Conservation (phyloP, 2,113 vertebrate genomes). For the Peromyscus maniculatus region DNA sequence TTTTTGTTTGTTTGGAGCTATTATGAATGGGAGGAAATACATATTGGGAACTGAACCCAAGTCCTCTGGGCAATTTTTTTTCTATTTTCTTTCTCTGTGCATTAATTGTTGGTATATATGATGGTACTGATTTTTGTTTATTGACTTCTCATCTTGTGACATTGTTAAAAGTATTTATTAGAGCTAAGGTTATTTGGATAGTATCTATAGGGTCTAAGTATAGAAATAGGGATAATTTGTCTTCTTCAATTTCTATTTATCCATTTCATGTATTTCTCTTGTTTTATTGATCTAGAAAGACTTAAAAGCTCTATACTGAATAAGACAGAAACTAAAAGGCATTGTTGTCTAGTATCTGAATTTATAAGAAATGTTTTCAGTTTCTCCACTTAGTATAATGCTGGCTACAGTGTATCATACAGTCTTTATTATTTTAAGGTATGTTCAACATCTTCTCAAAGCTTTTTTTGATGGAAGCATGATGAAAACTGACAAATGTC, state of each 20-base stretch:
- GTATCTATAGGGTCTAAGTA: not conserved
- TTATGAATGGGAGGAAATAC: not conserved
- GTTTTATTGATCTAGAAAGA: not conserved
- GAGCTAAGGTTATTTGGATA: not conserved
- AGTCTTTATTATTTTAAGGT: not conserved
- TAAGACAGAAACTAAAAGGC: not conserved
- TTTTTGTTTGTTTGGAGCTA: not conserved
- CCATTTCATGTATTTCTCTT: not conserved
- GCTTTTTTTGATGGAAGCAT: not conserved
- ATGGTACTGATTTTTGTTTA: not conserved
- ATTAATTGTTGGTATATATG: not conserved
- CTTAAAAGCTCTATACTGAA: not conserved
- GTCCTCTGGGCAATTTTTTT: not conserved
- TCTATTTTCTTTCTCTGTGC: not conserved
- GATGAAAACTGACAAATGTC: not conserved
- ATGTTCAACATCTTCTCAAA: not conserved
- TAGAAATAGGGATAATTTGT: not conserved
- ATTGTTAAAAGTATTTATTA: not conserved
- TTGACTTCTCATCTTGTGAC: not conserved
- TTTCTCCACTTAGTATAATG: not conserved
- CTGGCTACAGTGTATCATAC: not conserved
- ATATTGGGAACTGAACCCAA: not conserved
- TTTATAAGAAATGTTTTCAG: not conserved
- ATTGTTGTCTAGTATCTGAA: not conserved
- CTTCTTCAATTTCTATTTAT: not conserved